phyloP scores from a whole-genome alignment of 2,888 invertebrate genomes.

The Diarsia dahlii region DNA sequence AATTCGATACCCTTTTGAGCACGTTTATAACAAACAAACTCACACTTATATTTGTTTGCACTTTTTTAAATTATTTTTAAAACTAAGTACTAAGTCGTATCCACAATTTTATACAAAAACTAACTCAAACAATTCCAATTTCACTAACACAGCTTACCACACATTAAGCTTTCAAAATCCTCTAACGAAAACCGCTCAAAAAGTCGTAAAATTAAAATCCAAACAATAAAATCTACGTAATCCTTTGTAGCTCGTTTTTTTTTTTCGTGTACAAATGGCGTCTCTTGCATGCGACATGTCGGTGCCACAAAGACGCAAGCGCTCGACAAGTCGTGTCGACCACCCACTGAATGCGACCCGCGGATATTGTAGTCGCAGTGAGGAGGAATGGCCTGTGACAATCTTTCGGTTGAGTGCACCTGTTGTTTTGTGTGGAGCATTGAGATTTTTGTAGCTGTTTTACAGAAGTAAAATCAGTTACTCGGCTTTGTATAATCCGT shows the following conservation, averaged over 20 bases:
- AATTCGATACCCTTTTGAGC: background rate
- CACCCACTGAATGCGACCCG: slow-evolving; percentile 71
- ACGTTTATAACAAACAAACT: background rate
- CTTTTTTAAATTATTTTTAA: background rate
- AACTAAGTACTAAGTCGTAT: background rate
- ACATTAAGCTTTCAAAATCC: slow-evolving; percentile 17
- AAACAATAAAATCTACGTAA: slow-evolving; percentile 62
- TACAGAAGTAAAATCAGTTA: background rate
- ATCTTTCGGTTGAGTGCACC: slow-evolving; percentile 25
- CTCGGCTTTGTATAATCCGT: no score
- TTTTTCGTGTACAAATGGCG: slow-evolving; percentile 57
- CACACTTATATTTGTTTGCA: background rate
- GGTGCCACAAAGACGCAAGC: slow-evolving; percentile 64
- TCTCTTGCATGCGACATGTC: slow-evolving; percentile 65
- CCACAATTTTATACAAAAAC: background rate
- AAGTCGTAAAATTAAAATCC: slow-evolving; percentile 52
- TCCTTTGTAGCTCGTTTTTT: slow-evolving; percentile 48
- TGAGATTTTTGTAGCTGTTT: background rate
- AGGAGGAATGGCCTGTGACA: slow-evolving; percentile 60
- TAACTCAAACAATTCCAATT: slow-evolving; percentile 5
- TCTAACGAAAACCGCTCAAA: slow-evolving; percentile 34
- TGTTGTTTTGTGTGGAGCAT: slow-evolving; percentile 9
- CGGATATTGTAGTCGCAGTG: slow-evolving; percentile 58
- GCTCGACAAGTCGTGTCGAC: slow-evolving; percentile 70
- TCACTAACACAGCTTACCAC: slow-evolving; percentile 11